Conservation (phyloP, 2,113 vertebrate species). For the Rutilus rutilus region DNA sequence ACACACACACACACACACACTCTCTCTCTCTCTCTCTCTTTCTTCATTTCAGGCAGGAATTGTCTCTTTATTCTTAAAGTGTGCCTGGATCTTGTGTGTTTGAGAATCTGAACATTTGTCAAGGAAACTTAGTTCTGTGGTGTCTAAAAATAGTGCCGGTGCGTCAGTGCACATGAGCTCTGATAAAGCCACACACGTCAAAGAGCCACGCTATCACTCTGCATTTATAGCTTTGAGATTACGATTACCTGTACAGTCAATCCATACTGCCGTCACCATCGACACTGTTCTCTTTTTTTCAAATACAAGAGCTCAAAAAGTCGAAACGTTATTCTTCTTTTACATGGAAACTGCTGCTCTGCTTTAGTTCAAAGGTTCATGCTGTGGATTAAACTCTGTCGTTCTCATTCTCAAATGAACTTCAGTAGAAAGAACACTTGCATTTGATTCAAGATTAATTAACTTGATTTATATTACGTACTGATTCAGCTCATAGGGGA, state of each 20-base stretch:
- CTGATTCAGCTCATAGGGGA: neutral
- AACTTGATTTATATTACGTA: neutral
- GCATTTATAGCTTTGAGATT: neutral
- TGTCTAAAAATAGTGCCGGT: conserved; percentile 49
- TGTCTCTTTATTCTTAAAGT: neutral
- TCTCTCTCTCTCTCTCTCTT: neutral
- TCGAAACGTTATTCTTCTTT: neutral
- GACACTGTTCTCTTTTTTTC: neutral
- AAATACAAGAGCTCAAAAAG: neutral
- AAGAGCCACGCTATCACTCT: neutral
- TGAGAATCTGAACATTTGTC: conserved; percentile 52
- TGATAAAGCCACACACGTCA: conserved; percentile 43
- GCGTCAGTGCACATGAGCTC: conserved; percentile 37
- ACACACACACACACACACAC: neutral
- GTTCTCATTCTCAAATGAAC: neutral
- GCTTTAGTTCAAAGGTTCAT: neutral
- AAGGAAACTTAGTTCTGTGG: conserved; percentile 49
- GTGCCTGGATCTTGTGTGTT: neutral
- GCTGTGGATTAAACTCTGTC: neutral
- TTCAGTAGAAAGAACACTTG: neutral
- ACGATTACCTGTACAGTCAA: neutral
- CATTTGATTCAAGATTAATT: neutral
- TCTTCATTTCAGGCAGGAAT: neutral
- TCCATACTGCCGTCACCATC: neutral
- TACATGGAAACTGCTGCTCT: neutral